These are phyloP conservation scores for Brachyhypopomus gauderio DNA, from an alignment of 2,113 vertebrate genomes.

Conservation along the genomic window DNA sequence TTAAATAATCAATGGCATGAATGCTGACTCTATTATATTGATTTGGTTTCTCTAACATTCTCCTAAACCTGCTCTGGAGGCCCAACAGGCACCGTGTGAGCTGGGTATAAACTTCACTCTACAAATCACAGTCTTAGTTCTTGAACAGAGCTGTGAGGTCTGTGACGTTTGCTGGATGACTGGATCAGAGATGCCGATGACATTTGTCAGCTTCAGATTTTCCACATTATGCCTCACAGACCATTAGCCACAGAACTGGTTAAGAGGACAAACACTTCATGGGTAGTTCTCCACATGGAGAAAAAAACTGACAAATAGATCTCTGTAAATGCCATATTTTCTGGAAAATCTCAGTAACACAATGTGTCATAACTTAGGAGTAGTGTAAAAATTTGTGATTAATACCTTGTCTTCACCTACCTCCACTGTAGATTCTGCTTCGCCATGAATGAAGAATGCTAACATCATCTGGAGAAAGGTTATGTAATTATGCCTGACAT, in stretches of 20 bases:
- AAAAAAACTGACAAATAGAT: constrained; percentile 5
- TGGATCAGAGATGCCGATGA: constrained; percentile 9
- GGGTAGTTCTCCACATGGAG: background rate
- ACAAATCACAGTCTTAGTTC: background rate
- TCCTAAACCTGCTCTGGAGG: background rate
- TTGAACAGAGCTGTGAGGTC: constrained; percentile 2
- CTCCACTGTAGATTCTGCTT: background rate
- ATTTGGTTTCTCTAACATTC: constrained; percentile 41
- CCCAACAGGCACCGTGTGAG: constrained; percentile 19
- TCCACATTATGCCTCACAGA: constrained; percentile 38
- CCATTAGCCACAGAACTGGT: constrained; percentile 40
- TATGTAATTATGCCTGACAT: constrained; percentile 18
- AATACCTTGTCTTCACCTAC: constrained; percentile 23
- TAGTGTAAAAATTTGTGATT: constrained; percentile 7
- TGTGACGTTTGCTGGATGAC: background rate
- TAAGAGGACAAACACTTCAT: constrained; percentile 38
- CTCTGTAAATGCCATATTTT: constrained; percentile 32
- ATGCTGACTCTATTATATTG: constrained; percentile 49
- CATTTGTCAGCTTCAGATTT: constrained; percentile 24
- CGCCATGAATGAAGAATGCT: constrained; percentile 14
- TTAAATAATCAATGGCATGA: constrained; percentile 36
- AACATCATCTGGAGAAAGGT: background rate
- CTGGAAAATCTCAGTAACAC: background rate
- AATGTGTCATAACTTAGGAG: background rate
- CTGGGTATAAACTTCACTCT: background rate